Evolutionary conservation across 2,888 invertebrate genomes (phyloP).

Genomic region (Acleris sparsana): DNA sequence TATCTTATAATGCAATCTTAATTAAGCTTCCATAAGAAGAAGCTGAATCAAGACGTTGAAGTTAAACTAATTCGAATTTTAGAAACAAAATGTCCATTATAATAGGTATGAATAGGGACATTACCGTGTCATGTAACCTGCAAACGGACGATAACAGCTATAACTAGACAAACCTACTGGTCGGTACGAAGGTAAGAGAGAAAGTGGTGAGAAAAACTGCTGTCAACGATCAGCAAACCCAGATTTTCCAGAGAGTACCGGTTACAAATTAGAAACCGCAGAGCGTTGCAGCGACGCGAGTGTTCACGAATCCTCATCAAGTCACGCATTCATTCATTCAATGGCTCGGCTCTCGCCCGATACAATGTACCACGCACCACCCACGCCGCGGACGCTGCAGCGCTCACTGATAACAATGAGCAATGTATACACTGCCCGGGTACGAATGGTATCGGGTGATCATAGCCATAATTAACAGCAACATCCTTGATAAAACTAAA

Average conservation of each 20-base stretch:
- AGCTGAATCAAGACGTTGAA: neutral
- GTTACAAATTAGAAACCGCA: constrained; percentile 36
- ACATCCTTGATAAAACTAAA: neutral
- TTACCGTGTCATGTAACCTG: neutral
- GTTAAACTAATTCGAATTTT: neutral
- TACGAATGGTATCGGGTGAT: neutral
- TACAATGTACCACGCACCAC: constrained; percentile 31
- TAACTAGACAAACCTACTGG: no score
- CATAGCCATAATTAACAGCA: neutral
- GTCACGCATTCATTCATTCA: constrained; percentile 44
- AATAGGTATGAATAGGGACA: neutral
- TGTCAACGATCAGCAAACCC: neutral
- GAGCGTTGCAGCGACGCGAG: constrained; percentile 35
- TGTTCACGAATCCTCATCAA: constrained; percentile 44
- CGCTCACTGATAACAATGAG: constrained; percentile 2
- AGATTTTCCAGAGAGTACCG: constrained; percentile 28
- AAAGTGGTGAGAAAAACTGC: constrained; percentile 8
- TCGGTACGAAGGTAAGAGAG: neutral
- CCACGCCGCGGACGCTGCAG: constrained; percentile 24
- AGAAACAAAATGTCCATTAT: no score
- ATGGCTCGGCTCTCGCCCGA: constrained; percentile 36
- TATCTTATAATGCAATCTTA: constrained; percentile 29
- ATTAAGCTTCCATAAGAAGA: constrained; percentile 4
- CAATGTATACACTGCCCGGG: constrained; percentile 1
- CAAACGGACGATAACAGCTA: neutral